These are phyloP conservation scores for Macrosteles quadrilineatus DNA, from an alignment of 1,140 invertebrate genomes.

Conservation along the genomic window DNA sequence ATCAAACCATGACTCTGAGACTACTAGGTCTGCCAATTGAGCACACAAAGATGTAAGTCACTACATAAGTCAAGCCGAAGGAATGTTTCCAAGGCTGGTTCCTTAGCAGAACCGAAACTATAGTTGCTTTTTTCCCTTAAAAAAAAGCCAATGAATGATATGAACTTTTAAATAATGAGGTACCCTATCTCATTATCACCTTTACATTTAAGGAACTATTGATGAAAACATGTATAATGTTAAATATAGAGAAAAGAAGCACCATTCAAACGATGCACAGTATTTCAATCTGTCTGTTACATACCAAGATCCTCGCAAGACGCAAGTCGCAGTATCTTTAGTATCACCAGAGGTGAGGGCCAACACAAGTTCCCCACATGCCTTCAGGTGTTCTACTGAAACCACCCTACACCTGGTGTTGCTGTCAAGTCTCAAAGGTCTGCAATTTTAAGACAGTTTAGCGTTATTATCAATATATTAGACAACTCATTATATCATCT, in stretches of 20 bases:
- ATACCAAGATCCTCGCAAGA: conserved; percentile 1
- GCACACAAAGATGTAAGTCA: not conserved
- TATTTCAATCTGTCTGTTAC: not conserved
- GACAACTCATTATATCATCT: too few relatives aligned
- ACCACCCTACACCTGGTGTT: not conserved
- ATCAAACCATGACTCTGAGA: not conserved
- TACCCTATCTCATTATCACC: too few relatives aligned
- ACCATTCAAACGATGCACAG: too few relatives aligned
- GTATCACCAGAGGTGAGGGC: not conserved
- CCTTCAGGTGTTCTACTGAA: not conserved
- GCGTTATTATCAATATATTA: not conserved
- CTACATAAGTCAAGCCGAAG: not conserved
- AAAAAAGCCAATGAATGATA: too few relatives aligned
- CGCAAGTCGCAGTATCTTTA: conserved; percentile 11
- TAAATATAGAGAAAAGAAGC: too few relatives aligned
- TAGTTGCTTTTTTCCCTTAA: not conserved
- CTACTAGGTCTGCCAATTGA: not conserved
- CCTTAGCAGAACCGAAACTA: too few relatives aligned
- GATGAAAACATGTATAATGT: too few relatives aligned
- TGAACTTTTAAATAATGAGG: too few relatives aligned
- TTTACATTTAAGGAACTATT: too few relatives aligned
- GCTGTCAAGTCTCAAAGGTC: not conserved
- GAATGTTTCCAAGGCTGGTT: not conserved
- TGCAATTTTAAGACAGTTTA: not conserved
- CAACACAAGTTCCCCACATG: not conserved